Base-by-base conservation (phyloP, 2,797 vertebrate species). In the Champsocephalus gunnari region DNA sequence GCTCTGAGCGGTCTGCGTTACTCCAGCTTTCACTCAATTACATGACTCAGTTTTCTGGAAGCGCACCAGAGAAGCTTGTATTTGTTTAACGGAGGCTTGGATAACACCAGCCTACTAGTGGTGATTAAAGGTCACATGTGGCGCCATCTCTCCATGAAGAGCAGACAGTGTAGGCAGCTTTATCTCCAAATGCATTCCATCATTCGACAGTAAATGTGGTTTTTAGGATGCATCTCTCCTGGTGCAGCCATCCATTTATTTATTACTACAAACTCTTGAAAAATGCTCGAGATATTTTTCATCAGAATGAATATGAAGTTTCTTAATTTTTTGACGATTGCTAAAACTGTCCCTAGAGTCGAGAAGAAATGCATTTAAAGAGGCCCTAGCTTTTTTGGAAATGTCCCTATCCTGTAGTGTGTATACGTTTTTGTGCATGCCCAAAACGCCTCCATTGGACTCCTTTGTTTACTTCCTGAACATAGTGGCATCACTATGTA, bases 1-100 rank as follows among this genome's bases (percentile, higher is more conserved):
- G 8, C 2, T 0, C 63, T 11, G 16, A 78, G 49, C 0, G 41
- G 24, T 61, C 5, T 0, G 44, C 28, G 11, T 72, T 14, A 4
- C 10, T 62, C 57, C 75, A 61, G 64, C 64, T 77, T 55, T 61
- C 58, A 8, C 51, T 69, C 47, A 9, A 21, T 74, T 56, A 66
- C 74, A 72, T 13, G 75, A 71, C 0, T 70, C 45, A 5, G 14
- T 28, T 28, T 28, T 34, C 57, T 77, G 49, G 47, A 82, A 14
- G 44, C 56, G 16, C 28, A 72, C 6, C 56, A 74, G 60, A 57
- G 65, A 54, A 11, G 21, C 9, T 11, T 3, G 14, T 10, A 11
- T 2, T 67, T 32, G 12, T 63, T 44, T 65, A 72, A 66, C 10
- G 17, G 16, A 45, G 43, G 32, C 3, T 43, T 44, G 19, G 21